Evolutionary conservation across 1,140 invertebrate species (phyloP).

Genomic region (Hylaeus volcanicus): DNA sequence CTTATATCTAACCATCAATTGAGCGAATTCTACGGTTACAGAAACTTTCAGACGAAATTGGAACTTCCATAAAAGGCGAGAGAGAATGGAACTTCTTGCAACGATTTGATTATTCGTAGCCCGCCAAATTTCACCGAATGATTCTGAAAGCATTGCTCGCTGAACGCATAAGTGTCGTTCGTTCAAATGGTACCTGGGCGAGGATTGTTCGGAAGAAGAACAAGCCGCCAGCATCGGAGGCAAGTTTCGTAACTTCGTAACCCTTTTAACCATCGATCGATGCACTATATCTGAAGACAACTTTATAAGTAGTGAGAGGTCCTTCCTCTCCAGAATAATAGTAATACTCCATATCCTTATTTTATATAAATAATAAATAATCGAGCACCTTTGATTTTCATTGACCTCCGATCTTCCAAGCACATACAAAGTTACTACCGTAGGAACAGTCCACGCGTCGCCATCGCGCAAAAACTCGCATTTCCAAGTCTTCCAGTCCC

Average conservation of each 20-base stretch:
- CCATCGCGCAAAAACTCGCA: background rate
- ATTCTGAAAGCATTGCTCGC: conserved; percentile 17
- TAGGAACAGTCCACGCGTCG: background rate
- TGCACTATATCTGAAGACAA: background rate
- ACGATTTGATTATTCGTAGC: background rate
- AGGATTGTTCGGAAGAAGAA: conserved; percentile 48
- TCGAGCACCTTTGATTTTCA: too few species aligned
- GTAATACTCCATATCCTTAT: too few species aligned
- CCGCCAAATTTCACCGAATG: conserved; percentile 34
- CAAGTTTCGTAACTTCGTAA: conserved; percentile 40
- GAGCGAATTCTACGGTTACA: too few species aligned
- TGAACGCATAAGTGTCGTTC: conserved; percentile 16
- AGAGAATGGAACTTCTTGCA: background rate
- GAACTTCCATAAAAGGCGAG: too few species aligned
- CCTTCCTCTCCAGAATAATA: too few species aligned
- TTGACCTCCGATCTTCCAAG: too few species aligned
- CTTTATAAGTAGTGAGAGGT: too few species aligned
- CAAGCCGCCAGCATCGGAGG: conserved; percentile 74
- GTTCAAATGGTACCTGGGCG: conserved; percentile 51
- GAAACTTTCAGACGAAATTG: too few species aligned
- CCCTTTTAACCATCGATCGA: conserved; percentile 5
- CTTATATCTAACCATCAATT: too few species aligned
- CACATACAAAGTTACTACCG: too few species aligned
- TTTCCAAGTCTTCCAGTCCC: conserved; percentile 9
- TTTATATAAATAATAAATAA: too few species aligned